These are phyloP conservation scores for Eurois occulta DNA, from an alignment of 2,888 invertebrate species.

Conservation along the genomic window DNA sequence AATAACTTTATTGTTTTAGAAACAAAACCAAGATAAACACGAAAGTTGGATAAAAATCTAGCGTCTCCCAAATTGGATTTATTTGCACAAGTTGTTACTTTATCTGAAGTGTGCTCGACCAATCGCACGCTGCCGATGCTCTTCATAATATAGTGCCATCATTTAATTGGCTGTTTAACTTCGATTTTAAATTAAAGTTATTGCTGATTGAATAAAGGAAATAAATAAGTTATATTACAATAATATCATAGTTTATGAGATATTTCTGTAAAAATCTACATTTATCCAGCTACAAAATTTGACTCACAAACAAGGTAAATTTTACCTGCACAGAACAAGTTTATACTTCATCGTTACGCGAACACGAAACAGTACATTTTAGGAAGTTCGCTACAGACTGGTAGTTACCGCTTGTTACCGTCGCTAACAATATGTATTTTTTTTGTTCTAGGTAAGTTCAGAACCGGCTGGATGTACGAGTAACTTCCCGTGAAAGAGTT, in stretches of 20 bases:
- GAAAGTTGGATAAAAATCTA: conserved; percentile 52
- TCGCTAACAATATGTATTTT: conserved; percentile 53
- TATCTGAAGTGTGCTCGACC: conserved; percentile 62
- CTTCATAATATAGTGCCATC: conserved; percentile 31
- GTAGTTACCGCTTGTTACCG: conserved; percentile 34
- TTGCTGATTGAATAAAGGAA: neutral
- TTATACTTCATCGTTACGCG: neutral
- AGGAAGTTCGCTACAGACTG: conserved; percentile 9
- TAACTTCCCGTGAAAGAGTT: conserved; percentile 38
- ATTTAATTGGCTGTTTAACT: conserved; percentile 39
- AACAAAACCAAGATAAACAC: conserved; percentile 7
- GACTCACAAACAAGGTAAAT: neutral
- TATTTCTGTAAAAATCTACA: conserved; percentile 4
- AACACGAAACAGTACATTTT: conserved; percentile 3
- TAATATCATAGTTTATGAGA: neutral
- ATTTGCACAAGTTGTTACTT: conserved; percentile 65
- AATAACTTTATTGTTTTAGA: neutral
- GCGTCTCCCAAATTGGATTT: conserved; percentile 68
- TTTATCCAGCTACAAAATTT: neutral
- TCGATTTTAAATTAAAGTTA: conserved; percentile 16
- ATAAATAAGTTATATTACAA: neutral
- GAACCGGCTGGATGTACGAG: conserved; percentile 28
- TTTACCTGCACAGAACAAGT: conserved; percentile 1
- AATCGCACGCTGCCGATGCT: conserved; percentile 45
- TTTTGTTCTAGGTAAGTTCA: conserved; percentile 72